Percentiles rank a stretch among this genome's conserved stretches.
phyloP scores from a whole-genome alignment of 2,797 vertebrate genomes.

The Adrianichthys oophorus region DNA sequence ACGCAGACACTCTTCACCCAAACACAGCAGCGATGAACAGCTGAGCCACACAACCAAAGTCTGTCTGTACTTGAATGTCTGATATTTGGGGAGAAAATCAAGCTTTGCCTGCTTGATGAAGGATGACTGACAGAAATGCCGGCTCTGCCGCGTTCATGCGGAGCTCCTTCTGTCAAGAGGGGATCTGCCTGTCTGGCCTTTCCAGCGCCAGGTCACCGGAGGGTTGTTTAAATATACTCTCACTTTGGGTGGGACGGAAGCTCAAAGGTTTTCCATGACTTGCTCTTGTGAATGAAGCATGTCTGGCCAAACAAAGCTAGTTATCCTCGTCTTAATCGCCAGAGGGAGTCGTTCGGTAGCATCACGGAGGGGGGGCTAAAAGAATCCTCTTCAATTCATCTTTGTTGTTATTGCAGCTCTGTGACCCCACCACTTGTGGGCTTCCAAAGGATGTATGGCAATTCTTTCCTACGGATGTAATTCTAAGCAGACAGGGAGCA shows the following conservation, averaged over 20 bases:
- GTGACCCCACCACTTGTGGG: slow-evolving; percentile 22
- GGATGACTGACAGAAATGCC: slow-evolving; percentile 11
- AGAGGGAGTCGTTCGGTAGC: slow-evolving; percentile 43
- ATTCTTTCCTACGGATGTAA: slow-evolving; percentile 67
- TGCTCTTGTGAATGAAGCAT: slow-evolving; percentile 54
- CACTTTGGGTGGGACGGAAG: slow-evolving; percentile 71
- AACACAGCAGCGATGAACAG: slow-evolving; percentile 23
- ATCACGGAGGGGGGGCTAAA: slow-evolving; percentile 29
- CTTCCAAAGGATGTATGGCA: slow-evolving; percentile 44
- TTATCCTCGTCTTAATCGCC: slow-evolving; percentile 37
- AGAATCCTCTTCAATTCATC: slow-evolving; percentile 38
- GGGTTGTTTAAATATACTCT: slow-evolving; percentile 72
- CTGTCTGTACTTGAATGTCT: slow-evolving; percentile 15
- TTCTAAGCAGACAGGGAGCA: slow-evolving; percentile 34
- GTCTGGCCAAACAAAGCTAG: slow-evolving; percentile 62
- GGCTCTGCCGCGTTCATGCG: slow-evolving; percentile 20
- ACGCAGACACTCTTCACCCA: slow-evolving; percentile 13
- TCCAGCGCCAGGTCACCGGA: slow-evolving; percentile 43
- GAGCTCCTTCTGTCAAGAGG: slow-evolving; percentile 31
- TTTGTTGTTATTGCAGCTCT: slow-evolving; percentile 38
- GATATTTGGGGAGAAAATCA: slow-evolving; percentile 27
- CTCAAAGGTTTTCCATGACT: slow-evolving; percentile 73
- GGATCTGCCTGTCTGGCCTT: slow-evolving; percentile 44
- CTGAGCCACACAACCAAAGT: slow-evolving; percentile 18
- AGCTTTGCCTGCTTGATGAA: neutral